Evolutionary conservation across 2,888 invertebrate genomes (phyloP).

Genomic region (Timandra comae): DNA sequence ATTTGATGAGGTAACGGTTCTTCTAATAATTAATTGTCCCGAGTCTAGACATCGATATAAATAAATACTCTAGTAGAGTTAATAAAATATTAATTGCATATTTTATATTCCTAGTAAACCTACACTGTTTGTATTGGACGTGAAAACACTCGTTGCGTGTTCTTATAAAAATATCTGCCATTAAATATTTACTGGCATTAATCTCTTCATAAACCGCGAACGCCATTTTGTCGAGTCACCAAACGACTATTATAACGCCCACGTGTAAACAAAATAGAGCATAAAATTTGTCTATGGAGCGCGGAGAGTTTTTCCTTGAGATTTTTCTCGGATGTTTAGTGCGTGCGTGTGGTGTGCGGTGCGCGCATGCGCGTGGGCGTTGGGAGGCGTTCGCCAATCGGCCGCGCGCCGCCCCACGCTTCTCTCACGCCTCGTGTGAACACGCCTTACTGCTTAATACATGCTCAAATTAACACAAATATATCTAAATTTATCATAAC

Average conservation of each 20-base stretch:
- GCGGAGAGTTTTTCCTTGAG: slow-evolving; percentile 53
- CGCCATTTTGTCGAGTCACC: slow-evolving; percentile 47
- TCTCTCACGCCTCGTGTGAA: slow-evolving; percentile 35
- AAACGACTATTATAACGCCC: slow-evolving; percentile 45
- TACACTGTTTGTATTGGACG: slow-evolving; percentile 2
- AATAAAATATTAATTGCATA: not conserved
- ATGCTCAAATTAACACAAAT: slow-evolving; percentile 24
- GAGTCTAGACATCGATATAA: slow-evolving; percentile 5
- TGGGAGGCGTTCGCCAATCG: slow-evolving; percentile 76
- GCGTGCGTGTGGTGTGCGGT: slow-evolving; percentile 26
- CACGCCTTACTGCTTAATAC: slow-evolving; percentile 40
- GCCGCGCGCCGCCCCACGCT: slow-evolving; percentile 60
- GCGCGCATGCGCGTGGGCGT: slow-evolving; percentile 73
- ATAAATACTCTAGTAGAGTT: slow-evolving; percentile 3
- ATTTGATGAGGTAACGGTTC: slow-evolving; percentile 30
- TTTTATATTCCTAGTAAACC: slow-evolving; percentile 4
- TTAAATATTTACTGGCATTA: slow-evolving; percentile 20
- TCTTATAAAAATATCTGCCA: slow-evolving; percentile 16
- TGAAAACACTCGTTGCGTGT: slow-evolving; percentile 8
- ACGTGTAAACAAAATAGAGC: slow-evolving; percentile 43
- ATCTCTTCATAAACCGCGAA: slow-evolving; percentile 35
- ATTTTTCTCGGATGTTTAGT: slow-evolving; percentile 56
- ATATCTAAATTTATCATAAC: slow-evolving; percentile 23
- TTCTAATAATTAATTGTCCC: slow-evolving; percentile 25
- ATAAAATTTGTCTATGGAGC: slow-evolving; percentile 44